phyloP scores from a whole-genome alignment of 1,140 invertebrate genomes.

The Calephelis virginiensis region DNA sequence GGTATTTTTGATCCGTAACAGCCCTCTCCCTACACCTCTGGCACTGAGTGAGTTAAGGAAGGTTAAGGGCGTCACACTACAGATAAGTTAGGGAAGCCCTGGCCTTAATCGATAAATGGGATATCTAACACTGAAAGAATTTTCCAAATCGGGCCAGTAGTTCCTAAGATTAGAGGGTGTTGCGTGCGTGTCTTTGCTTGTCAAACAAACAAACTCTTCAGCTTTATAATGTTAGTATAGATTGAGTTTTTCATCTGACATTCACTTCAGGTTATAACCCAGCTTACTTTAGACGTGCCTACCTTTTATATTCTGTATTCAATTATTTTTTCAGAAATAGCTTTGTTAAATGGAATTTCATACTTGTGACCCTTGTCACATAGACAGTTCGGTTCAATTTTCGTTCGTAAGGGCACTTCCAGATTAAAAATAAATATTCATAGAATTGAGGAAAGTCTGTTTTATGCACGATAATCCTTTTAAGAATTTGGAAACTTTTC shows the following conservation, averaged over 20 bases:
- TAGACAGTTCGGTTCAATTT: constrained; percentile 15
- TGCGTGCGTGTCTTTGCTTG: too few relatives aligned
- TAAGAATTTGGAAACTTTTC: neutral
- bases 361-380: constrained; percentile 18
- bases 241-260: neutral
- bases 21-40: too few relatives aligned
- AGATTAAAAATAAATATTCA: constrained; percentile 12
- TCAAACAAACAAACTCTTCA: too few relatives aligned
- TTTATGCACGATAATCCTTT: constrained; percentile 6
- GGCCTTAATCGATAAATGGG: too few relatives aligned
- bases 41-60: too few relatives aligned
- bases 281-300: neutral
- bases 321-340: neutral
- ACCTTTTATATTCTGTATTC: neutral
- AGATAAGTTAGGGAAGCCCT: too few relatives aligned
- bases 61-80: too few relatives aligned
- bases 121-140: too few relatives aligned
- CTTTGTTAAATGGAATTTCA: constrained; percentile 3
- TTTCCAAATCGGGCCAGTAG: too few relatives aligned
- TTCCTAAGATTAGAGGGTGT: too few relatives aligned
- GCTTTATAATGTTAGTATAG: too few relatives aligned
- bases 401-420: constrained; percentile 12
- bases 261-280: neutral
- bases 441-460: neutral
- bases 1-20: too few relatives aligned